These are phyloP conservation scores for Agriopis leucophaearia DNA, from an alignment of 2,888 invertebrate genomes.

Conservation along the genomic window DNA sequence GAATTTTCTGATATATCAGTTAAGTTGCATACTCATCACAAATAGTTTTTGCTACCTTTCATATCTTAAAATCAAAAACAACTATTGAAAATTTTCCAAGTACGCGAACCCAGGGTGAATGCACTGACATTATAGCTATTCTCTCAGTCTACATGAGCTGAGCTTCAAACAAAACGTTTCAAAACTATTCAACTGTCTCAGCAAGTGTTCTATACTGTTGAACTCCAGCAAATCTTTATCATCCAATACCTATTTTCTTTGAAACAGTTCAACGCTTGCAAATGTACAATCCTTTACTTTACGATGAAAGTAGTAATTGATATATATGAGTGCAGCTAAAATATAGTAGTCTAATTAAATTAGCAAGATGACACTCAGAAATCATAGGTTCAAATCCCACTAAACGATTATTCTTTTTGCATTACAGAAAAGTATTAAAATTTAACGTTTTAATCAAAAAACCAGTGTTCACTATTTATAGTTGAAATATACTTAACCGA, in stretches of 20 bases:
- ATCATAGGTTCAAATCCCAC: neutral
- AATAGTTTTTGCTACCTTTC: neutral
- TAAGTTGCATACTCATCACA: neutral
- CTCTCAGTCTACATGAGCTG: constrained; percentile 21
- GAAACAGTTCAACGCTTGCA: neutral
- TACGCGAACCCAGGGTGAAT: constrained; percentile 33
- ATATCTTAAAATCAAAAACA: neutral
- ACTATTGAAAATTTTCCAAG: neutral
- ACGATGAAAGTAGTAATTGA: neutral
- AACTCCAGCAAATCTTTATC: constrained; percentile 16
- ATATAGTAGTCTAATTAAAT: too few species aligned
- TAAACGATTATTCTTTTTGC: neutral
- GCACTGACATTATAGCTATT: constrained; percentile 23
- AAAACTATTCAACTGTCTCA: constrained; percentile 28
- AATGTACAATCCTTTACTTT: neutral
- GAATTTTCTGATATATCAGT: neutral
- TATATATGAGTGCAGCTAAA: too few species aligned
- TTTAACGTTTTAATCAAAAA: neutral
- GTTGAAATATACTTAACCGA: too few species aligned
- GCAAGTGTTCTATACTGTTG: constrained; percentile 24
- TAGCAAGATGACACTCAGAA: too few species aligned
- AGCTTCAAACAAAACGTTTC: constrained; percentile 36
- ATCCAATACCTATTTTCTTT: neutral
- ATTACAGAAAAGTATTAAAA: too few species aligned
- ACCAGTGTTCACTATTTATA: too few species aligned